Percentiles rank a stretch among this genome's conserved stretches.
Conservation (phyloP, 2,113 vertebrate species). For the Shinisaurus crocodilurus region DNA sequence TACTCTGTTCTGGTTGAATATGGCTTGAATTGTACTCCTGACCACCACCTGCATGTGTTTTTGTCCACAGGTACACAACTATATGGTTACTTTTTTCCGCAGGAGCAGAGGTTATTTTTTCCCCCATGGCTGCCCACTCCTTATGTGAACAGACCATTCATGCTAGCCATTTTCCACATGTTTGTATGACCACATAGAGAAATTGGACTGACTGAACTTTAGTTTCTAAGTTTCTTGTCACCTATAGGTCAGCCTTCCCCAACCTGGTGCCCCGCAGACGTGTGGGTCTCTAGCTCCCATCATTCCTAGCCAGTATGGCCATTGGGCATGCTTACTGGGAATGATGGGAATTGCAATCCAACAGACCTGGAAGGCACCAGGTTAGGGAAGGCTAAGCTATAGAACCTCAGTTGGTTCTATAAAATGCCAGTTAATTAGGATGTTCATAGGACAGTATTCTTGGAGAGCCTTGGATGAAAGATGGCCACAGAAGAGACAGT, state of each 20-base stretch:
- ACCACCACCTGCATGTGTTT: not conserved
- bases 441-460: not conserved
- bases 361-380: no score
- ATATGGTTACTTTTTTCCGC: not conserved
- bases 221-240: not conserved
- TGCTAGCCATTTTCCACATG: not conserved
- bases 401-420: not conserved
- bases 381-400: no score
- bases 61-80: not conserved
- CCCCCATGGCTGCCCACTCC: not conserved
- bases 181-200: slow-evolving; percentile 50
- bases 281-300: no score
- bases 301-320: no score
- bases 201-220: not conserved
- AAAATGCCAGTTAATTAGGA: not conserved
- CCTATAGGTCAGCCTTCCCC: no score
- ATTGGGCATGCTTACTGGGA: no score
- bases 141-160: not conserved
- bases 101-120: not conserved
- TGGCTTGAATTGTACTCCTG: not conserved
- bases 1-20: not conserved
- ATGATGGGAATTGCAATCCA: no score
- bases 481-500: not conserved
- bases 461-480: not conserved
- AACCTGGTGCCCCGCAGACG: no score